Evolutionary conservation across 2,797 vertebrate species (phyloP), one percentile per base, ranked within the genome.

Genomic region (Urocyon cinereoargenteus): DNA sequence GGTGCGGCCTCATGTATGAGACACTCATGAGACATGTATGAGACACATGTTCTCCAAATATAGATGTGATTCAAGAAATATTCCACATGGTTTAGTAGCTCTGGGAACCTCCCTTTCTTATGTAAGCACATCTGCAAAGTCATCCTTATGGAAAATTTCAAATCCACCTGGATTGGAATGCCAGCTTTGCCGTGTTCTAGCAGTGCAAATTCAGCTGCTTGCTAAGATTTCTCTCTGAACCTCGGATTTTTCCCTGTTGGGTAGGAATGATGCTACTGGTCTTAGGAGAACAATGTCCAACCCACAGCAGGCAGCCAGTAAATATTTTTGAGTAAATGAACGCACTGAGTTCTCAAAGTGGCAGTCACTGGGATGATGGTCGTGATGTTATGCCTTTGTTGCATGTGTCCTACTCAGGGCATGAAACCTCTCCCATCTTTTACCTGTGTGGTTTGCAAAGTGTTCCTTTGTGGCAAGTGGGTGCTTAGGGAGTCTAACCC

Each of bases 321-420:
- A 83, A 19, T 36, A 28, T 15, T 91, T 75, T 0, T 61, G 72
- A 62, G 59, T 31, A 16, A 79, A 88, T 3, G 55, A 81, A 57
- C 34, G 15, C 1, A 19, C 36, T 16, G 26, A 51, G 85, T 64
- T 28, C 45, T 59, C n/a, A 45, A 6, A 11, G 18, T 2, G 28
- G 72, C 57, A 34, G 24, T 24, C 45, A 28, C 36, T 0, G 1
- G 22, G 1, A 8, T 9, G 72, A 64, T 0, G 1, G 61, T 2
- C 40, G 11, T 2, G 59, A 26, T 21, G 22, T 49, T 49, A 66
- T 15, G 49, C 36, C 24, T 1, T 28, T 24, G 45, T 45, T 28
- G 66, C 14, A 3, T 2, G 22, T 5, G 10, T 0, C 51, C 3
- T 4, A 26, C 66, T 31, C 86, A 8, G 86, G 40, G 64, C 6